Evolutionary conservation across 2,113 vertebrate genomes (phyloP).

Genomic region (Hyperopisus bebe): DNA sequence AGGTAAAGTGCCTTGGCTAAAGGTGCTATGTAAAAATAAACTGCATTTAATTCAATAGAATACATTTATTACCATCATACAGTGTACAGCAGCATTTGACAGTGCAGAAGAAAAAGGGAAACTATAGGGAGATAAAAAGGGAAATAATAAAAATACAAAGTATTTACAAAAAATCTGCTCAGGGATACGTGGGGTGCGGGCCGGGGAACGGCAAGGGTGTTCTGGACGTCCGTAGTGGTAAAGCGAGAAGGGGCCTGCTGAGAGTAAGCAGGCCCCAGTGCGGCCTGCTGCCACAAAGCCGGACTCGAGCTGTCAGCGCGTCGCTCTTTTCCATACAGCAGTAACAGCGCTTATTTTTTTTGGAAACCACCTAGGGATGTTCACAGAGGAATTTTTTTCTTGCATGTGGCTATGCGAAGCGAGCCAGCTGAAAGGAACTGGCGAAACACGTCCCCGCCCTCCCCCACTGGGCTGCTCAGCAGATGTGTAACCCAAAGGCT

Average conservation of each 20-base stretch:
- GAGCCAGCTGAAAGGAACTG: constrained; percentile 10
- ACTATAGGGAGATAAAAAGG: not conserved
- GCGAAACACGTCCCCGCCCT: not conserved
- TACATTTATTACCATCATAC: not conserved
- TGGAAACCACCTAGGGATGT: constrained; percentile 15
- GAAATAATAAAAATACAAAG: not conserved
- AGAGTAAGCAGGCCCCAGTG: constrained; percentile 26
- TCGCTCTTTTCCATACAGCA: constrained; percentile 20
- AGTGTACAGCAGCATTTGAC: not conserved
- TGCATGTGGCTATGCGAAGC: not conserved
- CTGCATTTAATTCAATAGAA: not conserved
- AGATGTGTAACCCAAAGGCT: not conserved
- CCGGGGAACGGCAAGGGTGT: not conserved
- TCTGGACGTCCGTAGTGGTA: constrained; percentile 16
- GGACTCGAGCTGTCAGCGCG: constrained; percentile 1
- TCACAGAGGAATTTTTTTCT: not conserved
- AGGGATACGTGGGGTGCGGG: not conserved
- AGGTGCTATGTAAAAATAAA: not conserved
- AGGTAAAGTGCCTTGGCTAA: not conserved
- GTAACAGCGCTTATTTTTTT: constrained; percentile 26
- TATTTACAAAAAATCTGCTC: not conserved
- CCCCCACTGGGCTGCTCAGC: not conserved
- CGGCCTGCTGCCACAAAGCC: not conserved
- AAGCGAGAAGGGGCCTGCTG: constrained; percentile 29
- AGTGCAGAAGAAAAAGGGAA: not conserved